Conservation (phyloP, 2,797 vertebrate genomes). For the Falco concolor region DNA sequence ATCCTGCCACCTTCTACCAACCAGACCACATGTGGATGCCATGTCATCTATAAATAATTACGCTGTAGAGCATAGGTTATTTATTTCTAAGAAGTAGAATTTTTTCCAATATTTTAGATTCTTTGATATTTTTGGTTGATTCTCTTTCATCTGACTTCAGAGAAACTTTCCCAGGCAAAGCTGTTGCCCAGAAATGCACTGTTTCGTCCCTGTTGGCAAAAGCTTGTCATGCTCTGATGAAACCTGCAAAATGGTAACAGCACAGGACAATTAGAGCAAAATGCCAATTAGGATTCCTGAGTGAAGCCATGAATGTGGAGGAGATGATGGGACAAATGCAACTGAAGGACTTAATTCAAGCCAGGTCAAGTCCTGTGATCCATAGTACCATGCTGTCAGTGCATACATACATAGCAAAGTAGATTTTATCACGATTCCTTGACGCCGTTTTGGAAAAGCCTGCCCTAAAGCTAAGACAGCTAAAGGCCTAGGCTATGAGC, state of each 20-base stretch:
- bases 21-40: background rate
- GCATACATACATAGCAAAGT: background rate
- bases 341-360: background rate
- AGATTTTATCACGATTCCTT: background rate
- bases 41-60: background rate
- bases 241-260: background rate
- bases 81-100: background rate
- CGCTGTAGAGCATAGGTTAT: background rate
- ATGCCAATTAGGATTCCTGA: background rate
- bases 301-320: conserved; percentile 16
- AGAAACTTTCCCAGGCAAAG: background rate
- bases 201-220: background rate
- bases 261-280: conserved; percentile 9
- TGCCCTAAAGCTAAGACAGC: background rate
- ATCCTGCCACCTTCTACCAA: background rate
- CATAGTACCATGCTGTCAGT: background rate
- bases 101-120: background rate
- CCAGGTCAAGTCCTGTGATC: background rate
- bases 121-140: background rate
- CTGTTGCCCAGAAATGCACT: background rate
- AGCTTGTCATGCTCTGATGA: background rate
- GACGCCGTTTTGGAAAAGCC: background rate
- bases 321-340: background rate
- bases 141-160: background rate
- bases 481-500: background rate